These are phyloP conservation scores for Hyles euphorbiae DNA, from an alignment of 1,140 invertebrate genomes.

Conservation along the genomic window DNA sequence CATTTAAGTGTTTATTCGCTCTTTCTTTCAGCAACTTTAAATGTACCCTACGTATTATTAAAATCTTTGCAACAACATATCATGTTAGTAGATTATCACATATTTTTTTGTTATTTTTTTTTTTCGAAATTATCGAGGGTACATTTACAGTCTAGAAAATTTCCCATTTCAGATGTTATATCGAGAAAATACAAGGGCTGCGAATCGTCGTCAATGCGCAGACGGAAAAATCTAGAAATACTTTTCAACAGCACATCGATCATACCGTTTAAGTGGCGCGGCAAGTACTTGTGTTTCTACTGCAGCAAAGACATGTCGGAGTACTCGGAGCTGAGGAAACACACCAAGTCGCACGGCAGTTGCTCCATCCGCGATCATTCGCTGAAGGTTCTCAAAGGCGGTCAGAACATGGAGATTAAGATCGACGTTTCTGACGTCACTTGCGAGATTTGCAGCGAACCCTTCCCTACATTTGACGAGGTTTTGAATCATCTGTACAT, in stretches of 20 bases:
- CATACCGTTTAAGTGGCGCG: slow-evolving; percentile 68
- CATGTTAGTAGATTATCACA: neutral
- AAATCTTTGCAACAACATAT: neutral
- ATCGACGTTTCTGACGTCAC: slow-evolving; percentile 51
- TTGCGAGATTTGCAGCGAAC: slow-evolving; percentile 52
- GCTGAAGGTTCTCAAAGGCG: slow-evolving; percentile 55
- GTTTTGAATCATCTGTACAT: slow-evolving; percentile 44
- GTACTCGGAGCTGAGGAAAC: slow-evolving; percentile 46
- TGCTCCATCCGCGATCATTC: slow-evolving; percentile 57
- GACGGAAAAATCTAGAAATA: slow-evolving; percentile 54
- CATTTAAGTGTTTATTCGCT: neutral
- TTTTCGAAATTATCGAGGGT: slow-evolving; percentile 36
- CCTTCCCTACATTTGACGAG: slow-evolving; percentile 37
- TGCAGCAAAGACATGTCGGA: slow-evolving; percentile 56
- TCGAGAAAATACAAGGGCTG: slow-evolving; percentile 46
- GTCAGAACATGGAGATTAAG: slow-evolving; percentile 66
- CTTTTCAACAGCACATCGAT: slow-evolving; percentile 63
- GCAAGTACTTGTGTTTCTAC: slow-evolving; percentile 62
- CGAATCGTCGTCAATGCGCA: slow-evolving; percentile 57
- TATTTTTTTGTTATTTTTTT: slow-evolving; percentile 12
- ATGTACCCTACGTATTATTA: slow-evolving; percentile 52
- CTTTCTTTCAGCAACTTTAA: slow-evolving; percentile 41
- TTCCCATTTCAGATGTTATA: slow-evolving; percentile 56
- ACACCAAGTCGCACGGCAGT: slow-evolving; percentile 54
- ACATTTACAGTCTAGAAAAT: slow-evolving; percentile 60